Conservation (phyloP, 1,140 invertebrate species). For the Diachasmimorpha longicaudata region DNA sequence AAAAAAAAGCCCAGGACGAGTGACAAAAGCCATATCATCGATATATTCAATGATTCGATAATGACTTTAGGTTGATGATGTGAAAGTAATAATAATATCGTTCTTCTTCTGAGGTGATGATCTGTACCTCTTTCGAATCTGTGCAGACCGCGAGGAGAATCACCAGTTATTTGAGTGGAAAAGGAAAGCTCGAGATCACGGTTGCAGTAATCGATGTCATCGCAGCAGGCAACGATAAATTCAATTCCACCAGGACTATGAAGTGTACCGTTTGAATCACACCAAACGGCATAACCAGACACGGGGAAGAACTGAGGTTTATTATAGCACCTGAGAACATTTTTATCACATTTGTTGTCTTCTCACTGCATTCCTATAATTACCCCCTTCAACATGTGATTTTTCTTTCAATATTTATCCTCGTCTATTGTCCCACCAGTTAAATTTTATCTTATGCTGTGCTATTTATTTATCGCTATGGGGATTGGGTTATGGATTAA, state of each 20-base stretch:
- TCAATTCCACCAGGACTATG: conserved; percentile 48
- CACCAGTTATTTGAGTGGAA: conserved; percentile 44
- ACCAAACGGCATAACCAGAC: conserved; percentile 61
- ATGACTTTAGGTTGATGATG: too few relatives aligned
- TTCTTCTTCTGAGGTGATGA: conserved; percentile 49
- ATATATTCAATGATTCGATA: neutral
- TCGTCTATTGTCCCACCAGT: too few relatives aligned
- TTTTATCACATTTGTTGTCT: neutral
- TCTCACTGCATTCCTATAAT: neutral
- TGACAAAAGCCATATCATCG: conserved; percentile 15
- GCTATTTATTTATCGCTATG: neutral
- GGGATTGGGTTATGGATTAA: neutral
- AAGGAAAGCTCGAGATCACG: conserved; percentile 60
- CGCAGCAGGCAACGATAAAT: conserved; percentile 64
- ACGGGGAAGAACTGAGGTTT: conserved; percentile 62
- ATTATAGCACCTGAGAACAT: conserved; percentile 65
- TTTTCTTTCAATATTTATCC: neutral
- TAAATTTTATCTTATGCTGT: neutral
- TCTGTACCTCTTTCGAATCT: conserved; percentile 23
- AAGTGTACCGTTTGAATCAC: conserved; percentile 50
- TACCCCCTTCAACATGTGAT: too few relatives aligned
- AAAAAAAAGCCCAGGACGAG: conserved; percentile 17
- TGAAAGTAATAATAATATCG: neutral
- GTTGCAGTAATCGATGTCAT: conserved; percentile 68
- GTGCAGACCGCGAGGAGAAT: conserved; percentile 42